Conservation (phyloP, 2,888 invertebrate genomes). For the Autographa gamma region DNA sequence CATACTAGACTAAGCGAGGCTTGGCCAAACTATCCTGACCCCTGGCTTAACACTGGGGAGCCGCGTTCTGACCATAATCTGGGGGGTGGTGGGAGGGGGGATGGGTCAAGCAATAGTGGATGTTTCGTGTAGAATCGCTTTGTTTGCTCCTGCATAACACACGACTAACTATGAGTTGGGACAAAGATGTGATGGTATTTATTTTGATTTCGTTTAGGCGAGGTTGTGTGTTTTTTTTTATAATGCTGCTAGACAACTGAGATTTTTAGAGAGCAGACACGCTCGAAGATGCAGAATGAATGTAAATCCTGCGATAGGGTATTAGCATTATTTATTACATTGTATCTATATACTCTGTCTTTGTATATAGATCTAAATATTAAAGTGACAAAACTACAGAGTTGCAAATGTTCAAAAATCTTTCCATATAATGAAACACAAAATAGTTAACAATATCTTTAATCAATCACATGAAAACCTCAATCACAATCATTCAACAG, state of each 20-base stretch:
- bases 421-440: not conserved
- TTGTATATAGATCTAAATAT: too few species aligned
- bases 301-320: too few species aligned
- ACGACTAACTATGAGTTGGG: constrained; percentile 36
- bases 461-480: not conserved
- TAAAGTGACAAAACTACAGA: too few species aligned
- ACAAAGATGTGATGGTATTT: constrained; percentile 28
- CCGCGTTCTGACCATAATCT: not conserved
- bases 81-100: not conserved
- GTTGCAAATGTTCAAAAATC: too few species aligned
- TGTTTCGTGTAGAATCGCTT: constrained; percentile 32
- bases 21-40: constrained; percentile 37
- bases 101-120: constrained; percentile 36
- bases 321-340: too few species aligned
- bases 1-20: constrained; percentile 60
- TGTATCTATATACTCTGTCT: too few species aligned
- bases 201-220: constrained; percentile 36
- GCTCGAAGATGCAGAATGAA: too few species aligned
- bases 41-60: not conserved
- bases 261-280: too few species aligned
- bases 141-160: constrained; percentile 57
- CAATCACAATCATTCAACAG: not conserved
- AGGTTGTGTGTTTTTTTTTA: constrained; percentile 17
- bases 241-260: not conserved
- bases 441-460: not conserved